Percentiles rank a stretch among this genome's conserved stretches.
phyloP scores from a whole-genome alignment of 2,888 invertebrate species.

The Acholoe squamosa region DNA sequence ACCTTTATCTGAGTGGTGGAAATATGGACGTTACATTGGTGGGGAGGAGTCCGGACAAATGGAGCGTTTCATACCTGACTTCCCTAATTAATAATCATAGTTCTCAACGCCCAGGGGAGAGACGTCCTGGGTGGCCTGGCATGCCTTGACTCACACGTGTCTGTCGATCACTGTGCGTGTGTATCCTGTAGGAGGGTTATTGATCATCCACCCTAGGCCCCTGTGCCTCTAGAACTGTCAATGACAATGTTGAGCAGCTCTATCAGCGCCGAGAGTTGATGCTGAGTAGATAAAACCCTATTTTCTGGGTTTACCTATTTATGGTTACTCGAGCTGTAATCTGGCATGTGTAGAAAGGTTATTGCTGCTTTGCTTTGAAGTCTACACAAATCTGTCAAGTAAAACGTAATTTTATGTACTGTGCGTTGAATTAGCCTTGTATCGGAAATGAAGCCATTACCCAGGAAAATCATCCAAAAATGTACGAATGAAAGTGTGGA shows the following conservation, averaged over 20 bases:
- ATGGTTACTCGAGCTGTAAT: too few species aligned
- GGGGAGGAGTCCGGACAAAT: background rate
- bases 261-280: conserved; percentile 21
- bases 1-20: conserved; percentile 4
- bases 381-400: too few species aligned
- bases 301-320: conserved; percentile 15
- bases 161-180: conserved; percentile 42
- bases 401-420: too few species aligned
- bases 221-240: background rate
- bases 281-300: conserved; percentile 23
- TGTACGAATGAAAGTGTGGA: too few species aligned
- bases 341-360: too few species aligned
- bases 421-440: too few species aligned
- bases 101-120: background rate
- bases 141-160: background rate
- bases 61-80: conserved; percentile 51
- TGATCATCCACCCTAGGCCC: background rate
- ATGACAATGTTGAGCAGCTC: conserved; percentile 50
- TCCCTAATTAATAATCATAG: conserved; percentile 55
- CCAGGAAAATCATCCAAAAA: too few species aligned
- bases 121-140: conserved; percentile 8
- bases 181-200: background rate
- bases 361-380: too few species aligned
- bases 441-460: too few species aligned
- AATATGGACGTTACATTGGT: background rate